Base-by-base conservation (phyloP, 2,888 invertebrate species). In the Hemicrepidius hirtus region DNA sequence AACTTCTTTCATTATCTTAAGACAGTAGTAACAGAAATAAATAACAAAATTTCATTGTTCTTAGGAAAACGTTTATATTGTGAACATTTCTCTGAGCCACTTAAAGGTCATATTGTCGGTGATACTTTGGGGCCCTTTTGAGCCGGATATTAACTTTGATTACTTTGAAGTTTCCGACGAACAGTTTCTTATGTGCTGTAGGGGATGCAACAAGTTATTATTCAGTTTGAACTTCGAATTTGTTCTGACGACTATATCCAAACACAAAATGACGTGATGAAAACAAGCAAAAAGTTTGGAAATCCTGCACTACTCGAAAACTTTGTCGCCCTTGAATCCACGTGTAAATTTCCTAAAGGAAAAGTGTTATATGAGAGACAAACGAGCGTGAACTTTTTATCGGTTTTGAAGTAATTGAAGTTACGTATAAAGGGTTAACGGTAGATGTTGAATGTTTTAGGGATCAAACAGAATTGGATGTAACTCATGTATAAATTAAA, bases 1-100 rank as follows among this genome's bases (percentile, higher is more conserved):
- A n/a, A n/a, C 24, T 50, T 21, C 53, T 53, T 53, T 53, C 53
- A 53, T 53, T 53, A 53, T 28, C 53, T 24, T n/a, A 28, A 53
- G 28, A 53, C 53, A 53, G 28, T 13, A 32, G 53, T 32, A 9
- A 3, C 3, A 21, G 21, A 24, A 21, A 53, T 53, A 53, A 53
- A 53, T 28, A 32, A 13, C 53, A 32, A 53, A 28, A 28, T 32
- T 53, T 53, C 28, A 28, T 49, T 7, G 53, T 53, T 49, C 44
- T 53, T 21, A 32, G 13, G 13, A 32, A 49, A 53, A n/a, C 28
- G 32, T 53, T 32, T n/a, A 28, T n/a, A 28, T 49, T 21, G 12
- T 21, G 12, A 24, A 24, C 24, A 24, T 5, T 24, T 24, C 24
- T 24, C 24, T 53, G 32, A 53, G 53, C 12, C n/a, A 13, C 53